A percentile compares a stretch with the other conserved stretches of the same genome.
These are phyloP conservation scores for Brotula barbata DNA, from an alignment of 2,797 vertebrate genomes.

Conservation along the genomic window DNA sequence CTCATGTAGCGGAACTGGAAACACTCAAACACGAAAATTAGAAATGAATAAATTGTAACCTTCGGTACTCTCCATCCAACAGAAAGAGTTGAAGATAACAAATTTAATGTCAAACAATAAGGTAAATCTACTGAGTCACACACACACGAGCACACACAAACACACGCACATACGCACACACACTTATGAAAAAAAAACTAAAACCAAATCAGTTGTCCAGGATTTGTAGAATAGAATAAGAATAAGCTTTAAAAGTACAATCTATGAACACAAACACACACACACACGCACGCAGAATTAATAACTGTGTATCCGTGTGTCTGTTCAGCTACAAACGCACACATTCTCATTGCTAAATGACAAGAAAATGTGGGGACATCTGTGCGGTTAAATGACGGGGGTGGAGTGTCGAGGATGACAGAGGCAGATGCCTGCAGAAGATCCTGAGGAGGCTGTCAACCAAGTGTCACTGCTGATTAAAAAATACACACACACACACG, in stretches of 20 bases:
- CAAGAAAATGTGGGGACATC: conserved; percentile 15
- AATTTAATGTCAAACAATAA: too few relatives aligned
- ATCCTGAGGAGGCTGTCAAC: conserved; percentile 6
- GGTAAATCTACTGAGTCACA: too few relatives aligned
- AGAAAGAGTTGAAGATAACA: too few relatives aligned
- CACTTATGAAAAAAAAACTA: too few relatives aligned
- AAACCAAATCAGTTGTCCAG: too few relatives aligned
- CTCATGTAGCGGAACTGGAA: too few relatives aligned
- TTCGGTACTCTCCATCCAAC: too few relatives aligned
- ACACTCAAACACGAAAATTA: too few relatives aligned
- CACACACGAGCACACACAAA: not conserved
- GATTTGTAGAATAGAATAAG: too few relatives aligned
- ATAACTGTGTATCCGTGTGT: not conserved
- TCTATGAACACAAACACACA: not conserved
- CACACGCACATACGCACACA: conserved; percentile 12
- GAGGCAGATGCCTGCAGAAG: conserved; percentile 1
- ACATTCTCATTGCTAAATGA: conserved; percentile 7
- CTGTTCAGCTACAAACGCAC: not conserved
- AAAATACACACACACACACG: not conserved
- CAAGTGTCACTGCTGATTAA: not conserved
- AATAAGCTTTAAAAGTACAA: too few relatives aligned
- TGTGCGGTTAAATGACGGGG: conserved; percentile 13
- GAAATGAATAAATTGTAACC: too few relatives aligned
- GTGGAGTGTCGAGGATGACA: not conserved
- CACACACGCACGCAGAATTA: conserved; percentile 11